A percentile compares a stretch with the other conserved stretches of the same genome.
Conservation (phyloP, 2,888 invertebrate genomes). For the Drosophila austrosaltans region DNA sequence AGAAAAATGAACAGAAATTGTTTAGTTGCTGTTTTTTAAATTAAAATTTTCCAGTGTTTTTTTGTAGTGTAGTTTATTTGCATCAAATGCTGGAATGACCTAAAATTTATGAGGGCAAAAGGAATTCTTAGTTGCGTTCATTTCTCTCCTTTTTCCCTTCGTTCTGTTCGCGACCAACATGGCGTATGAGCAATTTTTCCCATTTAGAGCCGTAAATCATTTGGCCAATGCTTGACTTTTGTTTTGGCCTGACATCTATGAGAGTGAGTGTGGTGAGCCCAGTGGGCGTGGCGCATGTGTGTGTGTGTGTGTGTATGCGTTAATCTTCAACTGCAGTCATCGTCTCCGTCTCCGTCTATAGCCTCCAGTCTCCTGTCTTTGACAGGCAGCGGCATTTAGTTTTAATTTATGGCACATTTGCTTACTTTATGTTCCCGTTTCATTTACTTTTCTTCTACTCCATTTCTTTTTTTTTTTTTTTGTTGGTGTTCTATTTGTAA, state of each 20-base stretch:
- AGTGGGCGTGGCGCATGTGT: constrained; percentile 38
- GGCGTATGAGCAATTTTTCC: constrained; percentile 76
- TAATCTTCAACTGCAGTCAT: constrained; percentile 73
- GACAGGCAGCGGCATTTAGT: constrained; percentile 75
- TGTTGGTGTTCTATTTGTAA: neutral
- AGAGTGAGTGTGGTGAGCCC: constrained; percentile 21
- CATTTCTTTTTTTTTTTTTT: constrained; percentile 25
- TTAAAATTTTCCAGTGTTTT: neutral
- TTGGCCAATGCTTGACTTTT: constrained; percentile 72
- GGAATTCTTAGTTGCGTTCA: constrained; percentile 26
- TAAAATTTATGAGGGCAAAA: constrained; percentile 40
- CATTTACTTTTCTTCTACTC: constrained; percentile 4
- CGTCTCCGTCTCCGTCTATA: constrained; percentile 45
- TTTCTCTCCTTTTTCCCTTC: constrained; percentile 20
- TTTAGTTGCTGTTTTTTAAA: neutral
- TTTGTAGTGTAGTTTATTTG: constrained; percentile 11
- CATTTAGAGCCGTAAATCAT: constrained; percentile 71
- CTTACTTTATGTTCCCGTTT: constrained; percentile 49
- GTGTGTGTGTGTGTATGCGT: constrained; percentile 57
- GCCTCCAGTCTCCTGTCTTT: constrained; percentile 66
- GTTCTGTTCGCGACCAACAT: constrained; percentile 39
- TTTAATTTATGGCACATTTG: constrained; percentile 77
- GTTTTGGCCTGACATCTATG: constrained; percentile 56
- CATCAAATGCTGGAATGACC: neutral
- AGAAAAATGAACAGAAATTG: neutral